Evolutionary conservation across 2,797 vertebrate genomes (phyloP), one percentile per base, ranked within the genome.

Genomic region (Poecile montanus): DNA sequence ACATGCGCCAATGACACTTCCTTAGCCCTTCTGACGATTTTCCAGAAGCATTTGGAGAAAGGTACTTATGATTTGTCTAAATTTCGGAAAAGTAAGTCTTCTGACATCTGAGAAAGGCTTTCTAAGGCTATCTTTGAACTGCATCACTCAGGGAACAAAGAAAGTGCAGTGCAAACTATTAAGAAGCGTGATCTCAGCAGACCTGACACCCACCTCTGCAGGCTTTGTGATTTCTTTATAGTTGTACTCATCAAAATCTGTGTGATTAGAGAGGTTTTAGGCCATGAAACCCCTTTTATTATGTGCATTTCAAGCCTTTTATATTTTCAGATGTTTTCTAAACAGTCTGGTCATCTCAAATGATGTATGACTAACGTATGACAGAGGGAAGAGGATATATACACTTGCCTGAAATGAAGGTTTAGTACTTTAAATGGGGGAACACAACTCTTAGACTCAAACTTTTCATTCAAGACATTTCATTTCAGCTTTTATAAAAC

Each of bases 121-220:
- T 40, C n/a, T 32, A 48, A 73, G 8, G 21, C 6, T 83, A 29
- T n/a, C 29, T 48, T 60, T 0, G 0, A 85, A 10, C 23, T 50
- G 23, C 10, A 22, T 58, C 63, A 30, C 65, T 74, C 36, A 40
- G 13, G 40, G 45, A 20, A 20, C 38, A 68, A 58, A 48, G 32
- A 74, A 86, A 54, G 2, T 45, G 16, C 47, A 29, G 18, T 2
- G 2, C 38, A 34, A 73, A 45, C 5, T 27, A 20, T 54, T 53
- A 32, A n/a, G 30, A 65, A 30, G 13, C 0, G 1, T 32, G 34
- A 57, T 14, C 48, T 87, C 50, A 53, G n/a, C 21, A 66, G 48
- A 42, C 26, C 47, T 1, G 9, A 38, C 9, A 38, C 54, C n/a
- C 60, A 40, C 9, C 10, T 32, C 57, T 48, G 27, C 13, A 71